Conservation (phyloP, 2,888 invertebrate genomes). For the Parnassius mnemosyne region DNA sequence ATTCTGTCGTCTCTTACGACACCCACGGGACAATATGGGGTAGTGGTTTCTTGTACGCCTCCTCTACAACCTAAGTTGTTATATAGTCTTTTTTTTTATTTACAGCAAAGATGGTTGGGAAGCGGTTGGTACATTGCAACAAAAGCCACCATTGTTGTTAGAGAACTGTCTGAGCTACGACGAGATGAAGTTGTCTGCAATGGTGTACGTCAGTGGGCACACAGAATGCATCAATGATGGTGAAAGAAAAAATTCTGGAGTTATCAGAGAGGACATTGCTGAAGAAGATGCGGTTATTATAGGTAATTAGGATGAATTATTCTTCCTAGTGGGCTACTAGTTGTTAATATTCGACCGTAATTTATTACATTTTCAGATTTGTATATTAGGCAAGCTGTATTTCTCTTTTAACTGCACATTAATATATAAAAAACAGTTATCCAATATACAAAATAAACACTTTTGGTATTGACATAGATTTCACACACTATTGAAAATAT, state of each 20-base stretch:
- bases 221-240: conserved; percentile 83
- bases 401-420: too few species aligned
- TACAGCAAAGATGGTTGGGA: conserved; percentile 80
- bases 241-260: conserved; percentile 73
- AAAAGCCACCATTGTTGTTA: conserved; percentile 74
- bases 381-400: too few species aligned
- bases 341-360: too few species aligned
- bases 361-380: too few species aligned
- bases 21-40: too few species aligned
- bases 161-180: conserved; percentile 82
- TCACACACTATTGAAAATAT: too few species aligned
- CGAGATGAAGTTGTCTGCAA: conserved; percentile 82
- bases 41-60: too few species aligned
- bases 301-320: conserved; percentile 42
- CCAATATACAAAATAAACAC: too few species aligned
- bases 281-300: conserved; percentile 68
- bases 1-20: too few species aligned
- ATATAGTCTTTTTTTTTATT: neutral
- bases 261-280: conserved; percentile 61
- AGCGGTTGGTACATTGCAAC: conserved; percentile 76
- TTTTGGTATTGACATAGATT: too few species aligned
- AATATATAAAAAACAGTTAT: too few species aligned
- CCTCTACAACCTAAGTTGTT: neutral
- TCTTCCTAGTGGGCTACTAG: too few species aligned
- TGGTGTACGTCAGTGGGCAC: conserved; percentile 80